Evolutionary conservation across 2,888 invertebrate species (phyloP), one percentile per base, ranked within the genome.

Genomic region (Lithophane semibrunnea): DNA sequence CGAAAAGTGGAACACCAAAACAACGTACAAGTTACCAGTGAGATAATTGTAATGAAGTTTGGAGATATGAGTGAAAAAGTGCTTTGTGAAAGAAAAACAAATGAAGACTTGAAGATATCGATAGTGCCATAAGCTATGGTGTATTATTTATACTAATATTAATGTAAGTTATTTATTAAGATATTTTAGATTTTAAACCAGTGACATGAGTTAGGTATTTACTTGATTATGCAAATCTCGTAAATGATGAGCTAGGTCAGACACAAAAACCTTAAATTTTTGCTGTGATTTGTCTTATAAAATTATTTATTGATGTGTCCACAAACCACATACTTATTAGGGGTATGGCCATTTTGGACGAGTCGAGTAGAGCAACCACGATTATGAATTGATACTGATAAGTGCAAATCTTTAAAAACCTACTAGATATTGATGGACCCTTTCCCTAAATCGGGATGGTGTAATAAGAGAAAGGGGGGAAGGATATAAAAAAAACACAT

Each of bases 71-170:
- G 71, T 73, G 60, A 65, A 71, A 80, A 65, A 75, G 73, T 84
- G 72, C 8, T 60, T 42, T 72, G 78, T 61, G 24, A 66, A 58
- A 65, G 13, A 16, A 56, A 69, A 79, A 68, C 16, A 66, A 60
- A 65, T 37, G n/a, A 75, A 76, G 75, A 83, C 42, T 77, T 67
- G 73, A 69, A 73, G 71, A 70, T 70, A 52, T 44, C 7, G 5
- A 69, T 18, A 49, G 85, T 85, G 88, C 88, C 88, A 87, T 83
- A 81, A 47, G 10, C 10, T 42, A 79, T 82, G 79, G 75, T 75
- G 72, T 77, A 70, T 73, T 81, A 87, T 84, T 79, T 80, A 77
- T 72, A 37, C 54, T 68, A 66, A 74, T 58, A 60, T 61, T 58
- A 71, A 61, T 24, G 56, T 82, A 70, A 82, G 66, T 73, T 76